Base-by-base conservation (phyloP, 2,797 vertebrate genomes). In the Channallabes apus region DNA sequence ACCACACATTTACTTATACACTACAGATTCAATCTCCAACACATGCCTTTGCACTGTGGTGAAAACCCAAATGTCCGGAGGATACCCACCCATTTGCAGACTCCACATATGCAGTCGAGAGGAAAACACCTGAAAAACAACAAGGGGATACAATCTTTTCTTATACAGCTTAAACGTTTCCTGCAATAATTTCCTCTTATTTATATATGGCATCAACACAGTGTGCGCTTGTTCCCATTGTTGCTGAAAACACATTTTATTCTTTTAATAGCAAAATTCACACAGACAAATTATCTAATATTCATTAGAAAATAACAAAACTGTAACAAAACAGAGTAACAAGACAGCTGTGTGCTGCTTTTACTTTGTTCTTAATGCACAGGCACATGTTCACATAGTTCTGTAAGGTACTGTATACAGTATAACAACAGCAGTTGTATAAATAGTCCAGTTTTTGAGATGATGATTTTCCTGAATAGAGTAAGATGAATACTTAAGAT, bases 211-310 rank as follows among this genome's bases (percentile, higher is more conserved):
- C 76, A 78, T 58, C 17, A 58, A 32, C n/a, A 78, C 29, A 22
- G 7, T 11, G 7, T 4, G 8, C 18, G 22, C 18, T 4, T n/a
- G 18, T 56, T 75, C n/a, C 51, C 7, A 29, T 12, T 24, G 58
- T 61, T 79, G 17, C 32, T 62, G n/a, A 62, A 61, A 79, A 62
- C 32, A 62, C 4, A 38, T 59, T 78, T 78, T 78, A 77, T 77
- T 38, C 22, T n/a, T 61, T 62, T 0, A 0, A n/a, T 61, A n/a
- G 32, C 58, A 79, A 59, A 61, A 38, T 58, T 61, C 73, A 76
- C 41, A 51, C 15, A 54, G n/a, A 73, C 24, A 27, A 76, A 76
- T 51, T 22, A 73, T 14, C 22, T 58, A 35, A 20, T 32, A 62
- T 17, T n/a, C 14, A 17, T 62, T 24, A 15, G 59, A 35, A 62